Conservation (phyloP, 2,797 vertebrate genomes). For the Clarias fuscus region DNA sequence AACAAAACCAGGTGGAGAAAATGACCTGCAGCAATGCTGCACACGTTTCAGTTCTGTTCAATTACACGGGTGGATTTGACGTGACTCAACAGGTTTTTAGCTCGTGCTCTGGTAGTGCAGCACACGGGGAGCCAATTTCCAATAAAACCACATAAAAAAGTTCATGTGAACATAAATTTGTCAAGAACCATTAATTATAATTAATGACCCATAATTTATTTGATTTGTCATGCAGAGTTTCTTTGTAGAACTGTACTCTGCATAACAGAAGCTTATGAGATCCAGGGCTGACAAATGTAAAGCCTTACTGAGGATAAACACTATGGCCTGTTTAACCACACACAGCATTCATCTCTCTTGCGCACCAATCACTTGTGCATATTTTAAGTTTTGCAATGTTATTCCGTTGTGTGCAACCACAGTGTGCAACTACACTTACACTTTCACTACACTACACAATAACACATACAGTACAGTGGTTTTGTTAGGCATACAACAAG, state of each 20-base stretch:
- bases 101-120: background rate
- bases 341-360: background rate
- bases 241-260: background rate
- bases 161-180: background rate
- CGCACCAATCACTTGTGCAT: too few relatives aligned
- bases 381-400: too few relatives aligned
- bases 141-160: background rate
- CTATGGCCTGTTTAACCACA: background rate
- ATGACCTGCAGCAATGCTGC: background rate
- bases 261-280: background rate
- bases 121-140: background rate
- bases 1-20: constrained; percentile 10
- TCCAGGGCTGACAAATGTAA: background rate
- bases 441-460: too few relatives aligned
- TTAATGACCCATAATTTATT: constrained; percentile 13
- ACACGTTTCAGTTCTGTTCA: background rate
- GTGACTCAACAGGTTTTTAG: constrained; percentile 1
- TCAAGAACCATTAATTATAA: background rate
- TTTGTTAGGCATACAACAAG: too few relatives aligned
- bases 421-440: too few relatives aligned
- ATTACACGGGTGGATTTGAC: background rate
- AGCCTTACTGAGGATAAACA: background rate
- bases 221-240: background rate
- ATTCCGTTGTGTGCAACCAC: too few relatives aligned
- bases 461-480: too few relatives aligned